Percentiles rank a stretch among this genome's conserved stretches.
phyloP scores from a whole-genome alignment of 2,113 vertebrate species.

The Cyprinus carpio region DNA sequence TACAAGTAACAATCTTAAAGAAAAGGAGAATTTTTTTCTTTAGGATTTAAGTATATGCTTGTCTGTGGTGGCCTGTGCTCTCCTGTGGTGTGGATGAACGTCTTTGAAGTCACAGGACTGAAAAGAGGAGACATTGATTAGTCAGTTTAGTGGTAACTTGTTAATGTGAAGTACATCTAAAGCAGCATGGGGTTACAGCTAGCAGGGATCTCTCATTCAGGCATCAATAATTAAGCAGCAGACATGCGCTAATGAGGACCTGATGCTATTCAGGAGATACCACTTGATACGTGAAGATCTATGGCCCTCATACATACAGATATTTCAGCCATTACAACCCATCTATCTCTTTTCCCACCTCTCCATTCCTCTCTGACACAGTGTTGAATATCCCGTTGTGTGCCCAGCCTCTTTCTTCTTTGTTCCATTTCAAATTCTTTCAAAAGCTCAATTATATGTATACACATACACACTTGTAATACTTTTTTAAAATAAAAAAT shows the following conservation, averaged over 20 bases:
- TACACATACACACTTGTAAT: too few species aligned
- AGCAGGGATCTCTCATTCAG: conserved; percentile 23
- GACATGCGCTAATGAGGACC: conserved; percentile 48
- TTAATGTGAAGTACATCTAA: conserved; percentile 12
- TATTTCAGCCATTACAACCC: conserved; percentile 5
- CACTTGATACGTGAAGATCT: conserved; percentile 26
- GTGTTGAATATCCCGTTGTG: neutral
- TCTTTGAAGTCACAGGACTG: neutral
- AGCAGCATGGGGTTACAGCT: neutral
- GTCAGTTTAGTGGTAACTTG: conserved; percentile 5
- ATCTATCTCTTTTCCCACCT: conserved; percentile 11
- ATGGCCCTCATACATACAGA: conserved; percentile 3
- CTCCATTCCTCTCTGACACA: conserved; percentile 7
- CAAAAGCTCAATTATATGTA: neutral
- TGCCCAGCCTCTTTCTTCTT: neutral
- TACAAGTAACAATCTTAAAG: neutral
- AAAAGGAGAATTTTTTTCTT: neutral
- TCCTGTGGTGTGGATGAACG: neutral
- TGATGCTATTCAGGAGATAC: conserved; percentile 43
- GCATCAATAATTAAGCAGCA: conserved; percentile 47
- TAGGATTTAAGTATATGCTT: neutral
- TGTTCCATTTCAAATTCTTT: conserved; percentile 7
- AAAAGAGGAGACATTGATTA: conserved; percentile 7
- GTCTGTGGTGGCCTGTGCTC: neutral
- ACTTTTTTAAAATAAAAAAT: too few species aligned